Conservation (phyloP, 2,888 invertebrate species). For the Plusia festucae region DNA sequence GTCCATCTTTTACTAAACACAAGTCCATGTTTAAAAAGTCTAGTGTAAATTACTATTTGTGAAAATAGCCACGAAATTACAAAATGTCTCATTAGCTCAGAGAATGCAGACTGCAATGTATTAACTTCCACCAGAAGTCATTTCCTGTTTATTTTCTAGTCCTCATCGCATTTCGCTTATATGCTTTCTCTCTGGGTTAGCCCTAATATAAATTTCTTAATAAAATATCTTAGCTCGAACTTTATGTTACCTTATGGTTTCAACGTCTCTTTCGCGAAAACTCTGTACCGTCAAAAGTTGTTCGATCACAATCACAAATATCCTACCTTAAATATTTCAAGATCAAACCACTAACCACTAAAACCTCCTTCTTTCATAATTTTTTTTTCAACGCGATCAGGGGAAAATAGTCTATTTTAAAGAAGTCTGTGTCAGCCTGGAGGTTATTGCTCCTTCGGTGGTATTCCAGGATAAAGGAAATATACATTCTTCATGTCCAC, state of each 20-base stretch:
- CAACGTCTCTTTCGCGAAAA: too few relatives aligned
- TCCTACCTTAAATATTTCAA: too few relatives aligned
- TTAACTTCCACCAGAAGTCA: conserved; percentile 14
- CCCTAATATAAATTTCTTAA: background rate
- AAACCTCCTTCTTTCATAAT: too few relatives aligned
- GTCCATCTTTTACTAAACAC: too few relatives aligned
- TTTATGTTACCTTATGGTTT: too few relatives aligned
- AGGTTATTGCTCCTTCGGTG: too few relatives aligned
- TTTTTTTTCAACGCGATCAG: background rate
- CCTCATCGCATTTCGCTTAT: background rate
- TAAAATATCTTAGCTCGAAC: too few relatives aligned
- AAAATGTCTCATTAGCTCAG: conserved; percentile 38
- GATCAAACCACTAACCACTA: too few relatives aligned
- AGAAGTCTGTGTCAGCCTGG: background rate
- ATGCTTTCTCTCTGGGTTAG: background rate
- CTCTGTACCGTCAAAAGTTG: too few relatives aligned
- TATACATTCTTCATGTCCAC: background rate
- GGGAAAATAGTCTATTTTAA: background rate
- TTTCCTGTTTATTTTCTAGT: conserved; percentile 1
- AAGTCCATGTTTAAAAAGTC: conserved; percentile 25
- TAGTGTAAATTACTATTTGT: conserved; percentile 22
- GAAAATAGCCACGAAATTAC: conserved; percentile 25
- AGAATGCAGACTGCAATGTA: conserved; percentile 33
- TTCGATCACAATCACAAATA: too few relatives aligned
- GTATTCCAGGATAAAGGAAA: background rate